Evolutionary conservation across 2,888 invertebrate species (phyloP).

Genomic region (Mantis religiosa): DNA sequence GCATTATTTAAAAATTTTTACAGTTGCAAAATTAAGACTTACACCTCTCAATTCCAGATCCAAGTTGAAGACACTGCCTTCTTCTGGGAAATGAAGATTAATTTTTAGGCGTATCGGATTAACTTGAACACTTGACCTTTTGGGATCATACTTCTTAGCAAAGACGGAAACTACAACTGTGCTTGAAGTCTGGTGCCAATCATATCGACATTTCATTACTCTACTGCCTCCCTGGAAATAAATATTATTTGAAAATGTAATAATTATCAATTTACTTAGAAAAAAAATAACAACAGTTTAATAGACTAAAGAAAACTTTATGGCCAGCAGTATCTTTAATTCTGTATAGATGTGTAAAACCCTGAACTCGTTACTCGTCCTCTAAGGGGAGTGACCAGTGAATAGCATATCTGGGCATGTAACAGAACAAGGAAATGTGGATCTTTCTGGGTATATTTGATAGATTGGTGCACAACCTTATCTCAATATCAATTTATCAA

Average conservation of each 20-base stretch:
- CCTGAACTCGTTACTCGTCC: too few relatives aligned
- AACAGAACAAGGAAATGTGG: too few relatives aligned
- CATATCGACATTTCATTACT: conserved; percentile 74
- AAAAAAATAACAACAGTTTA: too few relatives aligned
- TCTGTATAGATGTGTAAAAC: too few relatives aligned
- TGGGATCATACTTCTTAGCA: conserved; percentile 84
- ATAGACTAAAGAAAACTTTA: too few relatives aligned
- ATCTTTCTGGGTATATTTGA: too few relatives aligned
- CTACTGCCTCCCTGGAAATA: conserved; percentile 51
- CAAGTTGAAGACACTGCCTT: conserved; percentile 66
- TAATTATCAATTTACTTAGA: background rate
- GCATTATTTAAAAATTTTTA: background rate
- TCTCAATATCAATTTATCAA: too few relatives aligned
- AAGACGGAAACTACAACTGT: conserved; percentile 84
- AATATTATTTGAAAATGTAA: background rate
- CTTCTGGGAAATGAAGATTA: conserved; percentile 72
- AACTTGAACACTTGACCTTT: conserved; percentile 67
- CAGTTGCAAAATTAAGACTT: conserved; percentile 39
- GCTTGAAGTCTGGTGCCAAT: conserved; percentile 91
- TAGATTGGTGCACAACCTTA: too few relatives aligned
- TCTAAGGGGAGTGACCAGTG: too few relatives aligned
- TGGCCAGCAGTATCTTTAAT: too few relatives aligned
- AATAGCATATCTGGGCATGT: too few relatives aligned
- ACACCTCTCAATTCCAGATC: conserved; percentile 82
- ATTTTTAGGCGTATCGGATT: conserved; percentile 79